Conservation (phyloP, 2,888 invertebrate genomes). For the Caenorhabditis afra region DNA sequence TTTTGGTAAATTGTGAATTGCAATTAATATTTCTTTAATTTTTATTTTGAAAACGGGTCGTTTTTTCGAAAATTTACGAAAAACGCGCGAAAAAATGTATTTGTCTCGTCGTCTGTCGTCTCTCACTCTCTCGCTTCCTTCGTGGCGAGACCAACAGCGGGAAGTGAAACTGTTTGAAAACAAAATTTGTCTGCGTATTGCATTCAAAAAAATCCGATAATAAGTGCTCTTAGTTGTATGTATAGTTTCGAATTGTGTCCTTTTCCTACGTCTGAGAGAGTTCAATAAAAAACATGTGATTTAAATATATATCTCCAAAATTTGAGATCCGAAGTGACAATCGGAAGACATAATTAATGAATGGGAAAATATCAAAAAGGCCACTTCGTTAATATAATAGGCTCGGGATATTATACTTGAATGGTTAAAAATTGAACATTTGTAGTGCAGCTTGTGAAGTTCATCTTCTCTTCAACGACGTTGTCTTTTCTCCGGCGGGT, state of each 20-base stretch:
- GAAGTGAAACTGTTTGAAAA: too few species aligned
- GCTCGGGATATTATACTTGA: slow-evolving; percentile 1
- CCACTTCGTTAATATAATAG: slow-evolving; percentile 11
- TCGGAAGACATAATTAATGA: neutral
- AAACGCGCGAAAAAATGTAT: too few species aligned
- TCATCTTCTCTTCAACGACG: slow-evolving; percentile 34
- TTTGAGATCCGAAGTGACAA: slow-evolving; percentile 33
- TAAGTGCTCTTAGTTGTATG: slow-evolving; percentile 29
- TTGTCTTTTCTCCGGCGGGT: slow-evolving; percentile 50
- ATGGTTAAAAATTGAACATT: neutral
- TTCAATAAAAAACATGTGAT: neutral
- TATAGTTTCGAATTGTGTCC: slow-evolving; percentile 12
- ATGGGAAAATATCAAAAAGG: neutral
- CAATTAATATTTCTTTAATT: too few species aligned
- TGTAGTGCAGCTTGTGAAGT: neutral
- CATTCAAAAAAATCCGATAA: too few species aligned
- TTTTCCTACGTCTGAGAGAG: too few species aligned
- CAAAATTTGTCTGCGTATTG: too few species aligned
- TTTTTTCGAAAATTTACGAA: too few species aligned
- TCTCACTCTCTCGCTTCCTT: too few species aligned
- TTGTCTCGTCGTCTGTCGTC: too few species aligned
- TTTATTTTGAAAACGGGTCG: too few species aligned
- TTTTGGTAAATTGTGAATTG: too few species aligned
- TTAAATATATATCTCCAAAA: slow-evolving; percentile 5
- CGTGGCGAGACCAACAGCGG: too few species aligned